phyloP scores from a whole-genome alignment of 2,888 invertebrate species.

The Tribolium freemani region DNA sequence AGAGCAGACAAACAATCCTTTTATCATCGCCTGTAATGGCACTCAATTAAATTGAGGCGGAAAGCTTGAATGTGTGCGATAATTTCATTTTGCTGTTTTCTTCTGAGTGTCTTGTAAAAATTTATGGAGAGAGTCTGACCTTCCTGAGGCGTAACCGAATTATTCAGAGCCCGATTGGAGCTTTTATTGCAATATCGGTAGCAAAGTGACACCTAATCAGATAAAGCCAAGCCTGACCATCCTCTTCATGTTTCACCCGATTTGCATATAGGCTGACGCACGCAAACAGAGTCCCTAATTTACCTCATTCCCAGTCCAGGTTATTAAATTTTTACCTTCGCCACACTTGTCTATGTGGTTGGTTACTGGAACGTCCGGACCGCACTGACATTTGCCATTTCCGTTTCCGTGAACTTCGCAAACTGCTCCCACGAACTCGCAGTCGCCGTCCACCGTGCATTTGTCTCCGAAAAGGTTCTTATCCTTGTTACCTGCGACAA shows the following conservation, averaged over 20 bases:
- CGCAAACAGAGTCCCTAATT: background rate
- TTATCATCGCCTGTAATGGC: conserved; percentile 3
- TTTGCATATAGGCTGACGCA: background rate
- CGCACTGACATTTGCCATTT: conserved; percentile 79
- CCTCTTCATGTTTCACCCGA: background rate
- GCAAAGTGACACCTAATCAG: background rate
- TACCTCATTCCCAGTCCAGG: background rate
- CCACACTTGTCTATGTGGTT: conserved; percentile 91
- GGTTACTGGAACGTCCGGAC: conserved; percentile 79
- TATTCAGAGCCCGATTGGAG: background rate
- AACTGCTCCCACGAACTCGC: conserved; percentile 81
- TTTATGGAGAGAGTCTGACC: too few species aligned
- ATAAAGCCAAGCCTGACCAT: background rate
- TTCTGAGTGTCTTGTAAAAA: too few species aligned
- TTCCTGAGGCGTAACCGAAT: background rate
- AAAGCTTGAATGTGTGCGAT: conserved; percentile 7
- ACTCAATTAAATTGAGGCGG: background rate
- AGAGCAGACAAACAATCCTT: conserved; percentile 1
- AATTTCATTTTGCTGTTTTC: conserved; percentile 9
- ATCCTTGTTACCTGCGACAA: conserved; percentile 69
- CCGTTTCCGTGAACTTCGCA: conserved; percentile 77
- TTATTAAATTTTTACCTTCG: conserved; percentile 72
- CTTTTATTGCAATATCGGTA: background rate
- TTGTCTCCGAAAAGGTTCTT: conserved; percentile 76
- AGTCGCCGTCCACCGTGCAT: conserved; percentile 79